Evolutionary conservation across 2,888 invertebrate genomes (phyloP), one percentile per base, ranked within the genome.

Genomic region (Agonopterix subpropinquella): DNA sequence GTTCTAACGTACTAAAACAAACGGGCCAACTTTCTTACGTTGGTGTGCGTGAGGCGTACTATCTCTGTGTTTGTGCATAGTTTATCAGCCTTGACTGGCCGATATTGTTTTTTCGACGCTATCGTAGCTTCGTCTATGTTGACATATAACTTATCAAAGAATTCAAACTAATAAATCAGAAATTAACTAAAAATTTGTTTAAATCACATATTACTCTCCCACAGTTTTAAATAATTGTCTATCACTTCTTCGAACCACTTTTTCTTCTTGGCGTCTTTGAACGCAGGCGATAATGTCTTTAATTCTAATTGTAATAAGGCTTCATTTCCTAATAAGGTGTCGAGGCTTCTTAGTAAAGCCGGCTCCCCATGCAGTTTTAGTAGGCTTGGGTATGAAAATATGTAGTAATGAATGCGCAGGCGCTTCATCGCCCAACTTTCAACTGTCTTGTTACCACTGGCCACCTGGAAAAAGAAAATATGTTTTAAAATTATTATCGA

Each of bases 221-320:
- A 96, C 57, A 96, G 85, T 81, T 95, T 96, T 80, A 96, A 91
- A 83, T 95, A 94, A 90, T 96, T 96, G 83, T 96, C 95, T 74
- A 96, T 90, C 51, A 96, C 94, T 87, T 96, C 96, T 61, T 94
- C 92, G 75, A 96, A 96, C 95, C 96, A 96, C 71, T 92, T 90
- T 64, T 92, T 90, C 74, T 95, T 94, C 42, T 90, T 88, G 3
- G 89, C 89, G 61, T 95, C 93, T 60, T 93, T 92, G 74, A 96
- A 95, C 7, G 94, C 92, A 9, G 95, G 93, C 52, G 94, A 91
- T 54, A 96, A 82, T 44, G 95, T 93, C 67, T 93, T 93, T 73
- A 96, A 87, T 69, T 96, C 94, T 66, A 96, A 83, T 76, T 96
- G 95, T 53, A 96, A 83, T 61, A 96, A 90, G 18, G 96, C 96